Base-by-base conservation (phyloP, 2,888 invertebrate species). In the Eristalis pertinax region DNA sequence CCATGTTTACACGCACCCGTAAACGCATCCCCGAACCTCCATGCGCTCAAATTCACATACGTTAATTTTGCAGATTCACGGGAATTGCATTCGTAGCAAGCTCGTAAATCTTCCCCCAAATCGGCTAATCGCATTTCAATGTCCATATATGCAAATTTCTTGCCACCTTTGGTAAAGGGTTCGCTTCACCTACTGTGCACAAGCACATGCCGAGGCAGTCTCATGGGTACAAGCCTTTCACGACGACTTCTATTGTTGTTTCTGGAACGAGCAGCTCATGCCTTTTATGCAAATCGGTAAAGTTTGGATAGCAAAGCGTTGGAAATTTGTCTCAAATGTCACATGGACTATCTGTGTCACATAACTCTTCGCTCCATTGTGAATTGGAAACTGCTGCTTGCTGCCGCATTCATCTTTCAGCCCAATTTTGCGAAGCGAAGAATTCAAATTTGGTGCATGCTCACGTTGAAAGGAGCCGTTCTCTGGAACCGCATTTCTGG, bases 101-200 rank as follows among this genome's bases (percentile, higher is more conserved):
- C 84, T 84, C 87, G 87, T 87, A 87, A 87, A 87, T 87, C 87
- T 87, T 32, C 84, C 38, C 41, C 84, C 79, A 84, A 84, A 87
- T 84, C 87, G 79, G 84, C 84, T 87, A 87, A 87, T 87, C 87
- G 84, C 80, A 87, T 87, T 84, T 87, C 87, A 87, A 87, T 87
- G 84, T 79, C 79, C 83, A 84, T 84, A 87, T 87, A 87, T 87
- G 87, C 76, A 87, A 87, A 87, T 87, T 84, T 79, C 73, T 84
- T 76, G 84, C 79, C 87, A 87, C 87, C 87, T 84, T 75, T 80
- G 41, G 69, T 72, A 58, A 80, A 79, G 84, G 73, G 87, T 76
- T 76, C 76, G 29, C 81, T 69, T 68, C 74, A 15, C 24, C 50
- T 43, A 38, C 38, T 50, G 69, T 60, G 50, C 62, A 56, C 58